phyloP scores from a whole-genome alignment of 2,797 vertebrate species.

The Borostomias antarcticus region DNA sequence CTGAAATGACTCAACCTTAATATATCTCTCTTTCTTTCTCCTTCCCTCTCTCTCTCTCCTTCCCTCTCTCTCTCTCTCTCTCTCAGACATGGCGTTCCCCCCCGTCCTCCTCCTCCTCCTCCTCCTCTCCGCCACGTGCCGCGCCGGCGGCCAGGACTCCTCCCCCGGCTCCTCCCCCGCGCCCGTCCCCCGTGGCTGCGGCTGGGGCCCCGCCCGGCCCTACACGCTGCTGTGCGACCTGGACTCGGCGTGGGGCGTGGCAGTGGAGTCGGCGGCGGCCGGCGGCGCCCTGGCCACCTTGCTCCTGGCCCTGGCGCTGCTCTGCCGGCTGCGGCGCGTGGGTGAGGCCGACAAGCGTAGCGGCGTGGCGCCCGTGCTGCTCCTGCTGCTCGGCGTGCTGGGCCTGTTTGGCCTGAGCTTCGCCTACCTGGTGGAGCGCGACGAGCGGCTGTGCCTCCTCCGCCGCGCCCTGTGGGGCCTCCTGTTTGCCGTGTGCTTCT shows the following conservation, averaged over 20 bases:
- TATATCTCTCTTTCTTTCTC: conserved; percentile 17
- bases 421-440: conserved; percentile 89
- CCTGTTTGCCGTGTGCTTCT: conserved; percentile 91
- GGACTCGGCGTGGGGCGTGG: conserved; percentile 95
- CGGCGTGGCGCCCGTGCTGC: conserved; percentile 86
- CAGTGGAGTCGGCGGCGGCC: conserved; percentile 86
- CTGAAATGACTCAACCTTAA: conserved; percentile 43
- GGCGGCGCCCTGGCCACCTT: conserved; percentile 84
- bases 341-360: conserved; percentile 91
- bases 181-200: conserved; percentile 85
- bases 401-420: conserved; percentile 92
- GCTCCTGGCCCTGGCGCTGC: conserved; percentile 84
- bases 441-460: conserved; percentile 85
- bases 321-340: conserved; percentile 88
- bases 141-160: conserved; percentile 63
- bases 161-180: conserved; percentile 62
- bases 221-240: conserved; percentile 92
- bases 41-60: conserved; percentile 26
- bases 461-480: conserved; percentile 92
- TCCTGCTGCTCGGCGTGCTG: conserved; percentile 88
- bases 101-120: conserved; percentile 73
- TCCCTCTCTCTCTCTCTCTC: conserved; percentile 23
- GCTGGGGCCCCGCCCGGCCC: conserved; percentile 86
- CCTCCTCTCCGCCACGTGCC: conserved; percentile 70
- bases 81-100: conserved; percentile 69